Evolutionary conservation across 2,888 invertebrate species (phyloP).

Genomic region (Ernsta delagoae): DNA sequence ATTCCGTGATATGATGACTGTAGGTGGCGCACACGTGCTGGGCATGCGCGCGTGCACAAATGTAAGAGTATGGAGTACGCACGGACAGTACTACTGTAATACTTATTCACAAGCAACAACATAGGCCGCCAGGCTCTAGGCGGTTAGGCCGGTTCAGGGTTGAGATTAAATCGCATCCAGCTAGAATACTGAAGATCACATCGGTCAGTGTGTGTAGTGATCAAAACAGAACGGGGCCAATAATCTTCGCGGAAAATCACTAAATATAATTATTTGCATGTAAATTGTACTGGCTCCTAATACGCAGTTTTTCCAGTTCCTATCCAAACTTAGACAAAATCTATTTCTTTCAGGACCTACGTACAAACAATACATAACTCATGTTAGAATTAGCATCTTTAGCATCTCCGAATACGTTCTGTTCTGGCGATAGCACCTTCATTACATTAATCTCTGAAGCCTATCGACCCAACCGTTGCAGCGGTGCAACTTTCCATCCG

Average conservation of each 20-base stretch:
- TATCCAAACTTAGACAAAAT: not conserved
- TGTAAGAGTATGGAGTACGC: not conserved
- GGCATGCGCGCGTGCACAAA: conserved; percentile 6
- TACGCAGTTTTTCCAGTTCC: too few species aligned
- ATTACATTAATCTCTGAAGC: not conserved
- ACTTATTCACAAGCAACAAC: not conserved
- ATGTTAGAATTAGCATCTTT: not conserved
- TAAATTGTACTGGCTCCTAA: too few species aligned
- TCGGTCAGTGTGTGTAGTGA: too few species aligned
- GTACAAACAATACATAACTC: not conserved
- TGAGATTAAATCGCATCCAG: too few species aligned
- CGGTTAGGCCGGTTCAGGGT: too few species aligned
- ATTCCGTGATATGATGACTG: not conserved
- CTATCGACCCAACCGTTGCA: conserved; percentile 10
- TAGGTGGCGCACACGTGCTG: not conserved
- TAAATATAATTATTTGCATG: too few species aligned
- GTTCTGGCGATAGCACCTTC: not conserved
- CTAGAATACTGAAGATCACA: too few species aligned
- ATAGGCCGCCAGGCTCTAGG: not conserved
- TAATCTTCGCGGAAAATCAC: too few species aligned
- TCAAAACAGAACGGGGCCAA: too few species aligned
- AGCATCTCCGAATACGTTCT: not conserved
- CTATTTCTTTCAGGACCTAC: not conserved
- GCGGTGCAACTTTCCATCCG: conserved; percentile 21
- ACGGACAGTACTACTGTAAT: too few species aligned